These are phyloP conservation scores for Chauna torquata DNA, from an alignment of 2,113 vertebrate species.

Conservation along the genomic window DNA sequence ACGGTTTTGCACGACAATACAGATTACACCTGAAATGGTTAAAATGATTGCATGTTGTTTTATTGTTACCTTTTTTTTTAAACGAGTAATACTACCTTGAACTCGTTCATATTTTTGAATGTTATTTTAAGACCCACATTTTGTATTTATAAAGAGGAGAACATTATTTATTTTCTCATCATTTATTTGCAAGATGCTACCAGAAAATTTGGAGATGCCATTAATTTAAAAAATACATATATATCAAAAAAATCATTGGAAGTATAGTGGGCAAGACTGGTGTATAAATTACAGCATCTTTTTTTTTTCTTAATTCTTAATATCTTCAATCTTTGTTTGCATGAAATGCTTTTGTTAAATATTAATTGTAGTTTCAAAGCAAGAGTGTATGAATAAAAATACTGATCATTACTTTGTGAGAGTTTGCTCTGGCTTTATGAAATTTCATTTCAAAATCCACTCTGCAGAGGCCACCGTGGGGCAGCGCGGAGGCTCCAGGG, in stretches of 20 bases:
- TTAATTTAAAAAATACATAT: background rate
- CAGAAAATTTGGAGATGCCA: background rate
- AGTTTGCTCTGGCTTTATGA: background rate
- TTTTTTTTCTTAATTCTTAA: background rate
- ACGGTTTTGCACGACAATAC: background rate
- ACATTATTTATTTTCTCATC: conserved; percentile 11
- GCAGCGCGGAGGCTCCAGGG: background rate
- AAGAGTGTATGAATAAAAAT: conserved; percentile 78
- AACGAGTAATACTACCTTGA: background rate
- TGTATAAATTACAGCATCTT: conserved; percentile 42
- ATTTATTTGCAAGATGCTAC: background rate
- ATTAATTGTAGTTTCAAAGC: conserved; percentile 74
- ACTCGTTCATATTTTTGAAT: background rate
- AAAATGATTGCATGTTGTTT: background rate
- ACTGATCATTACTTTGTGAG: conserved; percentile 15
- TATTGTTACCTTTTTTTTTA: background rate
- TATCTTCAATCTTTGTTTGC: conserved; percentile 69
- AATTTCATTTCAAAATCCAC: background rate
- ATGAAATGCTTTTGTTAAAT: conserved; percentile 77
- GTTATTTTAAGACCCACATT: background rate
- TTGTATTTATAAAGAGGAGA: conserved; percentile 1
- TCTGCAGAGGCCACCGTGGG: background rate
- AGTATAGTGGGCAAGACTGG: conserved; percentile 2
- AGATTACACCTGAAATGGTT: background rate
- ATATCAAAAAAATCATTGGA: background rate